Evolutionary conservation across 2,888 invertebrate genomes (phyloP).

Genomic region (Hylaea fasciaria): DNA sequence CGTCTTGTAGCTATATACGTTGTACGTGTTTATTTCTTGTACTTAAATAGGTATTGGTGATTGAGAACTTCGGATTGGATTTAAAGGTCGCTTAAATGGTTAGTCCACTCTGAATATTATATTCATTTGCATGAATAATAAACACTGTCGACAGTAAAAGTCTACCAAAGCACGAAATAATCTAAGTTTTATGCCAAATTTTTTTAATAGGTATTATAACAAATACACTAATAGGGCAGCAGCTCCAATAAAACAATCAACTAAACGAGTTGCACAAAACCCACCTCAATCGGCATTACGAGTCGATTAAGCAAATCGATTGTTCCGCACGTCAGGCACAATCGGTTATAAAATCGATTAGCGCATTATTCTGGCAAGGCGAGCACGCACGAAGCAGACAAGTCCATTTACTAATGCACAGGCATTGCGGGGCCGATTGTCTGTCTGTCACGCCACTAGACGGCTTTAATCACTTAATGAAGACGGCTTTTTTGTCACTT

Average conservation of each 20-base stretch:
- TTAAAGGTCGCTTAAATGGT: no score
- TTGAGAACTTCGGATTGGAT: no score
- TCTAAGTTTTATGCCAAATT: no score
- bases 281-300: constrained; percentile 24
- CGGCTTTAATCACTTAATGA: constrained; percentile 40
- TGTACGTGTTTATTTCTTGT: no score
- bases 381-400: constrained; percentile 17
- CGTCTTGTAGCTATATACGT: no score
- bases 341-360: constrained; percentile 37
- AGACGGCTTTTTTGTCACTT: constrained; percentile 11
- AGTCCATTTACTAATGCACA: constrained; percentile 42
- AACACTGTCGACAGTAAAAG: no score
- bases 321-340: constrained; percentile 29
- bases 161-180: no score
- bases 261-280: constrained; percentile 17
- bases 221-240: constrained; percentile 8
- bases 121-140: no score
- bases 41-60: no score
- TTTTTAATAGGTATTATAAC: background rate
- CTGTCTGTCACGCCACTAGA: constrained; percentile 35
- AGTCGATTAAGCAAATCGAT: constrained; percentile 36
- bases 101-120: no score
- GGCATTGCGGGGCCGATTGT: constrained; percentile 32
- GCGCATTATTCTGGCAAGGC: constrained; percentile 27
- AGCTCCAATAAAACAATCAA: constrained; percentile 29